Conservation (phyloP, 2,113 vertebrate genomes). For the Oreochromis tanganicae region DNA sequence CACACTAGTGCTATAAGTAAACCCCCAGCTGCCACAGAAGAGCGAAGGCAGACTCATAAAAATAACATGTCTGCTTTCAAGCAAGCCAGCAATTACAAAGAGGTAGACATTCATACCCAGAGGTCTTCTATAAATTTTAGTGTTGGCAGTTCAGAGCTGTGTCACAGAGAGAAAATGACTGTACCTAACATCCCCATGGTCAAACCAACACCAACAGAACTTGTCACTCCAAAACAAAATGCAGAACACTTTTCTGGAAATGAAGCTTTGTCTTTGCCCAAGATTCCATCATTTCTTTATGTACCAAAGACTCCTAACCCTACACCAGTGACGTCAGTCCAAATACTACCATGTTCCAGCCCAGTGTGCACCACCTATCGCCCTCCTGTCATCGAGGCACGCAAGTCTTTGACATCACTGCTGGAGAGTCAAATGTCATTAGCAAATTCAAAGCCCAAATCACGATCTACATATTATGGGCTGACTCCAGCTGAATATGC, state of each 20-base stretch:
- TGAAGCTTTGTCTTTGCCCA: constrained; percentile 29
- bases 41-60: neutral
- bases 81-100: neutral
- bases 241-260: constrained; percentile 14
- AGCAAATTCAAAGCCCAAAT: constrained; percentile 49
- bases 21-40: neutral
- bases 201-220: constrained; percentile 13
- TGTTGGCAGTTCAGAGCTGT: neutral
- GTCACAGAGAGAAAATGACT: constrained; percentile 3
- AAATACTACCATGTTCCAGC: constrained; percentile 7
- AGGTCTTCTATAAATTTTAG: neutral
- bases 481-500: constrained; percentile 66
- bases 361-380: neutral
- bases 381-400: constrained; percentile 48
- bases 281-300: constrained; percentile 42
- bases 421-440: constrained; percentile 53
- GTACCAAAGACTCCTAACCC: constrained; percentile 8
- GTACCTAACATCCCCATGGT: neutral
- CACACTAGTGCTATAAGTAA: neutral
- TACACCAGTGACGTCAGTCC: neutral
- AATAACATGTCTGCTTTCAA: neutral
- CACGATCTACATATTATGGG: constrained; percentile 69
- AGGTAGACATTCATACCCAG: constrained; percentile 6
- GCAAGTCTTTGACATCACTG: constrained; percentile 59
- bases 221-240: neutral